A percentile compares a stretch with the other conserved stretches of the same genome.
Evolutionary conservation across 2,888 invertebrate species (phyloP).

Genomic region (Serrognathus titanus): DNA sequence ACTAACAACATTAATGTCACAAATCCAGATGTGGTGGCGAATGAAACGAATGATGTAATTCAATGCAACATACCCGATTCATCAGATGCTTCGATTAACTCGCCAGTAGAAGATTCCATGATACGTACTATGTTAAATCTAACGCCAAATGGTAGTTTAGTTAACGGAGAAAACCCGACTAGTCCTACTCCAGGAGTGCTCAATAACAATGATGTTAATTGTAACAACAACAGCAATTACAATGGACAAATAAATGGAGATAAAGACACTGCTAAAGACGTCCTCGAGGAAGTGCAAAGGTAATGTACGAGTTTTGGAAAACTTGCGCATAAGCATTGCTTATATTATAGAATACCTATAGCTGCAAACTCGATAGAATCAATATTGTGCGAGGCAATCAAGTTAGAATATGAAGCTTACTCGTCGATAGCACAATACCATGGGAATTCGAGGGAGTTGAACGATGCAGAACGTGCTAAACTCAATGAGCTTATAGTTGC

Average conservation of each 20-base stretch:
- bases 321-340: background rate
- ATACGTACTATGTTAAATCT: slow-evolving; percentile 43
- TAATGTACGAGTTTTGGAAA: slow-evolving; percentile 32
- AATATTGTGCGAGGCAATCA: slow-evolving; percentile 80
- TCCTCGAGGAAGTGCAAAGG: slow-evolving; percentile 67
- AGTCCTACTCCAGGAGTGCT: slow-evolving; percentile 25
- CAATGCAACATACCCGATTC: slow-evolving; percentile 39
- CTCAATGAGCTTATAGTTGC: slow-evolving; percentile 81
- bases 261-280: slow-evolving; percentile 57
- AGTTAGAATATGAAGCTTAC: slow-evolving; percentile 77
- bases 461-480: slow-evolving; percentile 80
- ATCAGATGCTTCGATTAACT: slow-evolving; percentile 25
- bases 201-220: slow-evolving; percentile 38
- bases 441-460: slow-evolving; percentile 64
- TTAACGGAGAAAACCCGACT: slow-evolving; percentile 24
- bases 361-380: slow-evolving; percentile 76
- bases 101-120: slow-evolving; percentile 39
- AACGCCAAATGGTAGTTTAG: slow-evolving; percentile 29
- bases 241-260: slow-evolving; percentile 16
- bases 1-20: slow-evolving; percentile 29
- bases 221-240: slow-evolving; percentile 31
- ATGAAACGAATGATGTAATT: slow-evolving; percentile 34
- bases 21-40: slow-evolving; percentile 26
- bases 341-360: slow-evolving; percentile 49
- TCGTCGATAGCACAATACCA: slow-evolving; percentile 59